Conservation (phyloP, 2,797 vertebrate species). For the Phrynocephalus guinanensis region DNA sequence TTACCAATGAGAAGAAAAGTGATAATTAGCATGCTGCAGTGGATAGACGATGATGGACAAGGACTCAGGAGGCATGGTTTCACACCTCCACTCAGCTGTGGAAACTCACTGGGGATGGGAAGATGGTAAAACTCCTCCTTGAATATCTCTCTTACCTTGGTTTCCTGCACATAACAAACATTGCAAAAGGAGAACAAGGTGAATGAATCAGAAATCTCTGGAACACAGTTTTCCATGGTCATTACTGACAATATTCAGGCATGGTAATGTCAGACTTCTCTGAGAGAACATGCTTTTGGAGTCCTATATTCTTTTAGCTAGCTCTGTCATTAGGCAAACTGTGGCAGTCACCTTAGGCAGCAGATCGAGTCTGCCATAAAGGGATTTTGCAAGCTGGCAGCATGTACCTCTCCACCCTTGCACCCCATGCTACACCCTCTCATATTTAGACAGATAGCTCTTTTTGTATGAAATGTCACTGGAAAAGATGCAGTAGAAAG, state of each 20-base stretch:
- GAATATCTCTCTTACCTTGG: no score
- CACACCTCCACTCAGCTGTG: no score
- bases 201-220: background rate
- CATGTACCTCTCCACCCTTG: background rate
- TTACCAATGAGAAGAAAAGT: background rate
- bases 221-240: no score
- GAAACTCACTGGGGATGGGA: no score
- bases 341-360: background rate
- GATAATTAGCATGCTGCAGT: no score
- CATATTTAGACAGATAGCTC: background rate
- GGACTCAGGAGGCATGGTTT: no score
- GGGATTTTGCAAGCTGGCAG: background rate
- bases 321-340: background rate
- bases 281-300: background rate
- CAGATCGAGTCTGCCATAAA: background rate
- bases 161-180: no score
- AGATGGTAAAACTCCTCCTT: no score
- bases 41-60: no score
- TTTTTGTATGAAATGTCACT: background rate
- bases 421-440: background rate
- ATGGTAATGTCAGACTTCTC: background rate
- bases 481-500: background rate
- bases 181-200: background rate
- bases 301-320: background rate
- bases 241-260: background rate